Evolutionary conservation across 2,888 invertebrate genomes (phyloP).

Genomic region (Pseudococcus longispinus): DNA sequence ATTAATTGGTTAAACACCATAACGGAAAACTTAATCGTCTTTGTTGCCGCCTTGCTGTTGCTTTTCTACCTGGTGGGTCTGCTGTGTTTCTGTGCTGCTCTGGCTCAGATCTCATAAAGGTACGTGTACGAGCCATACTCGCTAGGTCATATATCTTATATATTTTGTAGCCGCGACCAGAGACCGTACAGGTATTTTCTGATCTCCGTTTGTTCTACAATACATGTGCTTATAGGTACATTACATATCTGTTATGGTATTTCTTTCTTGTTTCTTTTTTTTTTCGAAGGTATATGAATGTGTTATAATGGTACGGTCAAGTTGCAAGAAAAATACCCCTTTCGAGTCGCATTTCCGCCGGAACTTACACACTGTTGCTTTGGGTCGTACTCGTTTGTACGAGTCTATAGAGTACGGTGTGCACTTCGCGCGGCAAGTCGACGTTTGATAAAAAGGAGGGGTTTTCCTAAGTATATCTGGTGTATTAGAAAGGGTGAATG

Average conservation of each 20-base stretch:
- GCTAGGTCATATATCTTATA: not conserved
- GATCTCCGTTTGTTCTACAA: not conserved
- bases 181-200: slow-evolving; percentile 2
- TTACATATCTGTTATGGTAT: not conserved
- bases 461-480: not conserved
- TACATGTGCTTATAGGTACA: not conserved
- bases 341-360: slow-evolving; percentile 6
- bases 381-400: not conserved
- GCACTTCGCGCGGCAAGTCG: not conserved
- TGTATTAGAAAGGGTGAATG: not conserved
- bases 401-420: not conserved
- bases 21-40: slow-evolving; percentile 45
- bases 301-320: not conserved
- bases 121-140: not conserved
- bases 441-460: not conserved
- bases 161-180: not conserved
- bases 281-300: not conserved
- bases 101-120: not conserved
- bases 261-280: not conserved
- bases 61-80: slow-evolving; percentile 35
- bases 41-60: slow-evolving; percentile 17
- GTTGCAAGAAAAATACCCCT: not conserved
- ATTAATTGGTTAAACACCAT: slow-evolving; percentile 39
- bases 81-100: not conserved
- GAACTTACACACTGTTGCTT: slow-evolving; percentile 9